Conservation (phyloP, 2,888 invertebrate genomes). For the Pediacus dermestoides region DNA sequence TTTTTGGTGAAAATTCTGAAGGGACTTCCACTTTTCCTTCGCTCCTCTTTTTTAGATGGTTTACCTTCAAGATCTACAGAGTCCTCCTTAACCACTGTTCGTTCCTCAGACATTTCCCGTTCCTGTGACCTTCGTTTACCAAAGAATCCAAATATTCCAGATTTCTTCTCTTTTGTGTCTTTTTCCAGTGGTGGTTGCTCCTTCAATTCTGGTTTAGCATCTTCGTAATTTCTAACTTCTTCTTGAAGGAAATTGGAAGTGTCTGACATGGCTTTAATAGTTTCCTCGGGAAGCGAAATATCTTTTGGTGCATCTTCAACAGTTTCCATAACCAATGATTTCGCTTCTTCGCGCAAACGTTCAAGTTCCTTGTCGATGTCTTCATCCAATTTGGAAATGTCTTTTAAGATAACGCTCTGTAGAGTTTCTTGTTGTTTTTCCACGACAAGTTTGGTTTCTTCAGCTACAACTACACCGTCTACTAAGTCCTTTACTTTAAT, state of each 20-base stretch:
- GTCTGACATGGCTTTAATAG: conserved; percentile 16
- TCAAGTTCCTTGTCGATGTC: conserved; percentile 22
- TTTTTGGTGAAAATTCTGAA: conserved; percentile 31
- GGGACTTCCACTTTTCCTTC: conserved; percentile 27
- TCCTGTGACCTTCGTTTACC: conserved; percentile 12
- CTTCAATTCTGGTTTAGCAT: conserved; percentile 9
- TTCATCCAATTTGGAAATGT: conserved; percentile 20
- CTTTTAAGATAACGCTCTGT: conserved; percentile 18
- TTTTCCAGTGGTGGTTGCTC: conserved; percentile 6
- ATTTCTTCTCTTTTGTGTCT: conserved; percentile 13
- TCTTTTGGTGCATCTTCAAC: conserved; percentile 5
- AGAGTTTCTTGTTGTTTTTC: neutral
- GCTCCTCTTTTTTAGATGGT: conserved; percentile 16
- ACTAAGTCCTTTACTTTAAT: too few species aligned
- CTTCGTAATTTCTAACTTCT: conserved; percentile 22
- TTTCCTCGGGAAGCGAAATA: conserved; percentile 5
- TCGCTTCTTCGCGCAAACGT: conserved; percentile 15
- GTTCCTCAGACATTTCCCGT: conserved; percentile 7
- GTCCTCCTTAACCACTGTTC: neutral
- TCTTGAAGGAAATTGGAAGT: conserved; percentile 19
- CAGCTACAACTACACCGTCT: neutral
- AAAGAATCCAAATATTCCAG: conserved; percentile 11
- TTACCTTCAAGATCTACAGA: conserved; percentile 12
- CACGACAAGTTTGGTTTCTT: neutral
- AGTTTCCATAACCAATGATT: conserved; percentile 5